A percentile compares a stretch with the other conserved stretches of the same genome.
Conservation (phyloP, 2,888 invertebrate species). For the Amphipyra berbera region DNA sequence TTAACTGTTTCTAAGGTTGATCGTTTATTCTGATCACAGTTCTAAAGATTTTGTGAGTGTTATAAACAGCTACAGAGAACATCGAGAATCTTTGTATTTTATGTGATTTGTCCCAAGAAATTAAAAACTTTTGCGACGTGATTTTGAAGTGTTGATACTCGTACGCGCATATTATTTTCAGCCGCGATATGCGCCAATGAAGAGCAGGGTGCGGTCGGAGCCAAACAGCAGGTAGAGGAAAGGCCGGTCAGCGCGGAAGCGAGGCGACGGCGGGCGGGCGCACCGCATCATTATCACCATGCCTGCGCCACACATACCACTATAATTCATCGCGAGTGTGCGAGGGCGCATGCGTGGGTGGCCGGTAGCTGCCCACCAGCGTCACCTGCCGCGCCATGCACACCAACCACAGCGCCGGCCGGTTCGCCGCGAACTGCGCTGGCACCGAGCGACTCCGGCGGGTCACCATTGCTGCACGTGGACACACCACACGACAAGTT, state of each 20-base stretch:
- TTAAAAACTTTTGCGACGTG: background rate
- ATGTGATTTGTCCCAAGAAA: slow-evolving; percentile 10
- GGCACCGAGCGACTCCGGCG: slow-evolving; percentile 70
- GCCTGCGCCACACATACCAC: slow-evolving; percentile 72
- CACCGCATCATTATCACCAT: slow-evolving; percentile 84
- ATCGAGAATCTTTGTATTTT: background rate
- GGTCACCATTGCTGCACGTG: slow-evolving; percentile 67
- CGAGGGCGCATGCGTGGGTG: slow-evolving; percentile 33
- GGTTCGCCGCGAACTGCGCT: slow-evolving; percentile 70
- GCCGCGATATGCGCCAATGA: slow-evolving; percentile 76
- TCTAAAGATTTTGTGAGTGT: background rate
- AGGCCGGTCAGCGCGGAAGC: slow-evolving; percentile 81
- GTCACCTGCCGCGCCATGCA: slow-evolving; percentile 58
- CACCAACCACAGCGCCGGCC: slow-evolving; percentile 79
- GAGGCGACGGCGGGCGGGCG: slow-evolving; percentile 65
- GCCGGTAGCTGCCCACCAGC: slow-evolving; percentile 64
- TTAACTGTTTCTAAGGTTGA: background rate
- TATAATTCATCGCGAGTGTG: slow-evolving; percentile 73
- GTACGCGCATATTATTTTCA: slow-evolving; percentile 34
- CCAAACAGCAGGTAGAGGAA: slow-evolving; percentile 78
- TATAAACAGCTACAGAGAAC: slow-evolving; percentile 23
- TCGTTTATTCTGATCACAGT: background rate
- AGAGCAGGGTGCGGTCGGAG: slow-evolving; percentile 66
- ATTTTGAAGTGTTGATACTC: slow-evolving; percentile 19
- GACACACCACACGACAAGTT: slow-evolving; percentile 60